Percentiles rank a stretch among this genome's conserved stretches.
Evolutionary conservation across 2,113 vertebrate genomes (phyloP).

Genomic region (Menidia beryllina): DNA sequence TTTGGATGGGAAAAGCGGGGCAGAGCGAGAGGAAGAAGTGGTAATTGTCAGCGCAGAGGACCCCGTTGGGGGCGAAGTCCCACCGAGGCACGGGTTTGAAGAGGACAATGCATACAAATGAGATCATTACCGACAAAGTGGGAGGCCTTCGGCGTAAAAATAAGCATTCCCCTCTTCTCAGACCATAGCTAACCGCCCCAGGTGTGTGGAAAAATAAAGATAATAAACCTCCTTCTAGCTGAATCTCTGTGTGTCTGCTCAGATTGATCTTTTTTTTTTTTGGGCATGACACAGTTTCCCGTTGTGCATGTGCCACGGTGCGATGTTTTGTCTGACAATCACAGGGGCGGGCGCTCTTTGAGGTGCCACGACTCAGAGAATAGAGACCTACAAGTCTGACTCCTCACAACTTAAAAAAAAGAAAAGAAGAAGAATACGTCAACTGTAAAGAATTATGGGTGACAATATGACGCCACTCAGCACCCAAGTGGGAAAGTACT

Average conservation of each 20-base stretch:
- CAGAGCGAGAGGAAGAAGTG: slow-evolving; percentile 14
- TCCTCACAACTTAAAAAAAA: slow-evolving; percentile 31
- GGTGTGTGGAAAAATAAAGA: slow-evolving; percentile 31
- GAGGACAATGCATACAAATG: slow-evolving; percentile 79
- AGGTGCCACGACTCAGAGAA: slow-evolving; percentile 11
- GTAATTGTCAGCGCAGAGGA: slow-evolving; percentile 48
- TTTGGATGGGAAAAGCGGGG: slow-evolving; percentile 3
- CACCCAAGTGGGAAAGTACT: slow-evolving; percentile 15
- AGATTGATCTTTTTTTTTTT: slow-evolving; percentile 34
- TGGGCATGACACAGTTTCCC: slow-evolving; percentile 12
- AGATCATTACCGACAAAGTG: slow-evolving; percentile 71
- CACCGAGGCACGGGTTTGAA: slow-evolving; percentile 61
- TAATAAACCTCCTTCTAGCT: slow-evolving; percentile 26
- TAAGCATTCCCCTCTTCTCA: slow-evolving; percentile 5
- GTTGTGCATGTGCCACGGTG: not conserved
- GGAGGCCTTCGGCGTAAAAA: slow-evolving; percentile 38
- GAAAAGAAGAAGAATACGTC: slow-evolving; percentile 27
- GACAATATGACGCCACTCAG: slow-evolving; percentile 29
- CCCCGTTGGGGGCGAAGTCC: slow-evolving; percentile 48
- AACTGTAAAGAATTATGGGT: slow-evolving; percentile 31
- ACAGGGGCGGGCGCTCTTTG: slow-evolving; percentile 17
- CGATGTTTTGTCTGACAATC: slow-evolving; percentile 45
- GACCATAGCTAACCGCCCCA: slow-evolving; percentile 8
- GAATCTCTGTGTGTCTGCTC: not conserved
- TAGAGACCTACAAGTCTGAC: slow-evolving; percentile 28